Percentiles rank a stretch among this genome's conserved stretches.
These are phyloP conservation scores for Drosophila ohnishii DNA, from an alignment of 1,140 invertebrate species.

Conservation along the genomic window DNA sequence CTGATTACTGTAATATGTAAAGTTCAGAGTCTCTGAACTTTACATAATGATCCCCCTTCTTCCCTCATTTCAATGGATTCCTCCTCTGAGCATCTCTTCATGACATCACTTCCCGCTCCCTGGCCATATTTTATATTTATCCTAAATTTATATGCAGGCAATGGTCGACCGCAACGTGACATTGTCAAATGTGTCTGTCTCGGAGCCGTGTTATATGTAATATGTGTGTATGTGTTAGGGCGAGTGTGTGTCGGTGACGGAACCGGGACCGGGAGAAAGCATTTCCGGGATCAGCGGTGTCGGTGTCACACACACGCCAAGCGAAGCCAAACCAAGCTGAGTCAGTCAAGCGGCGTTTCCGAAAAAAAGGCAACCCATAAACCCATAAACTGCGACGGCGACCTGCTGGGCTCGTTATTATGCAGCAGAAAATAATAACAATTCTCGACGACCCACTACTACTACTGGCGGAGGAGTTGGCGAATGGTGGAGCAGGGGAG, in stretches of 20 bases:
- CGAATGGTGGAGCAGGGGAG: neutral
- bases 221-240: constrained; percentile 12
- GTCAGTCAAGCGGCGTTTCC: constrained; percentile 20
- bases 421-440: constrained; percentile 61
- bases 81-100: neutral
- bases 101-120: neutral
- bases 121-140: constrained; percentile 51
- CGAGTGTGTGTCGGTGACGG: neutral
- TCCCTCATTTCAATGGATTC: neutral
- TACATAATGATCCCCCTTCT: neutral
- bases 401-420: constrained; percentile 56
- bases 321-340: constrained; percentile 8
- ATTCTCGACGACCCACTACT: constrained; percentile 7
- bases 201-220: constrained; percentile 1
- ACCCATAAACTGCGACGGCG: constrained; percentile 35
- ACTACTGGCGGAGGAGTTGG: neutral
- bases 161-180: constrained; percentile 70
- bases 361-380: constrained; percentile 51
- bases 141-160: constrained; percentile 62
- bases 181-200: constrained; percentile 62
- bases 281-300: constrained; percentile 53
- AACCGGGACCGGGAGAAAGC: constrained; percentile 23
- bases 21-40: neutral
- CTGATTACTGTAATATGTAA: neutral
- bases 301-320: constrained; percentile 30